Base-by-base conservation (phyloP, 2,797 vertebrate genomes). In the Rhabdomys pumilio region DNA sequence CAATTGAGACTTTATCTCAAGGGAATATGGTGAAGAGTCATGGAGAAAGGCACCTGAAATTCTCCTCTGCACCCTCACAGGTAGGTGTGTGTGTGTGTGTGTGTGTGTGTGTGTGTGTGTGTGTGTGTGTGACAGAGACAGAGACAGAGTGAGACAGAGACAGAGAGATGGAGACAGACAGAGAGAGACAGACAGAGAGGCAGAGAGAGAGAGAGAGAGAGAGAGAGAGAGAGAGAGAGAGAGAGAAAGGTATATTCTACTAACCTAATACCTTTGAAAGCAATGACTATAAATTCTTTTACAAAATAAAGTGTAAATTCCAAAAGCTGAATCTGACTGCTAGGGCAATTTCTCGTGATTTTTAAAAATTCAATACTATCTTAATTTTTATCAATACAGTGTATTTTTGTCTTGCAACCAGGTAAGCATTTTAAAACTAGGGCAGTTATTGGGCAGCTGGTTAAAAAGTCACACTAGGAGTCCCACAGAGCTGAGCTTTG, bases 311-410 rank as follows among this genome's bases (percentile, higher is more conserved):
- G 22, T 85, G 22, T 86, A 12, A 93, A 90, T 92, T 95, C 63
- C 67, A 79, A 86, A 93, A 95, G 89, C 17, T 93, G 13, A 84
- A 87, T 93, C 87, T 93, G 55, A 97, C 75, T 41, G 86, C 61
- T 73, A 82, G 10, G 88, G 67, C 2, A 90, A 59, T 95, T 93
- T 90, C 69, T 57, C 67, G 1, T 89, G n/a, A 7, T 31, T 31
- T 12, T 31, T 59, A 73, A 38, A 11, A 83, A 91, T 20, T 19
- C 31, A 93, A 1, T 55, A 34, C 34, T 85, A 55, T 69, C 95
- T 96, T 97, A 19, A 81, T 85, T 94, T 94, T 91, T 90, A 85
- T 67, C 50, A 69, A 7, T 65, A 47, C 13, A 81, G 61, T 38
- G 26, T 7, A 55, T 61, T 94, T 90, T 92, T 34, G 34, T 92